A percentile compares a stretch with the other conserved stretches of the same genome.
Evolutionary conservation across 1,140 invertebrate genomes (phyloP).

Genomic region (Helicorthomorpha holstii): DNA sequence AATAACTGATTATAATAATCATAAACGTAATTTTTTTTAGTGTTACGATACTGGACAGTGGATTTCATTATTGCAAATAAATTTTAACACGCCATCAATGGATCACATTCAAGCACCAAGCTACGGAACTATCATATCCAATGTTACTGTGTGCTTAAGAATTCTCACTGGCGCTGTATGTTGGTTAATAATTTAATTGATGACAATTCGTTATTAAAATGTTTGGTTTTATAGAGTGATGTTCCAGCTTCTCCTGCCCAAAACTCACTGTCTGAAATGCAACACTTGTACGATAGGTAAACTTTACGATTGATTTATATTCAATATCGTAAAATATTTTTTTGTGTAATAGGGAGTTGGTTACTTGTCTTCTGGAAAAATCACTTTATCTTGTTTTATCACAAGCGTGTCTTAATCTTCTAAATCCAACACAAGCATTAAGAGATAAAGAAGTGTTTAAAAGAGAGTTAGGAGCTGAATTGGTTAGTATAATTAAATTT

Average conservation of each 20-base stretch:
- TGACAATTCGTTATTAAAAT: background rate
- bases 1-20: background rate
- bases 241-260: background rate
- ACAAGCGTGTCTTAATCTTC: background rate
- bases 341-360: background rate
- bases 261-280: background rate
- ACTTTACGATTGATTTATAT: background rate
- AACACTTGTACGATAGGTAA: background rate
- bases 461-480: background rate
- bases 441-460: background rate
- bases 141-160: constrained; percentile 20
- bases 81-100: constrained; percentile 22
- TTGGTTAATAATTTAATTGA: background rate
- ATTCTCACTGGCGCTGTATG: constrained; percentile 18
- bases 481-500: background rate
- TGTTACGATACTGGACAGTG: constrained; percentile 7
- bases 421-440: background rate
- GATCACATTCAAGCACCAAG: constrained; percentile 19
- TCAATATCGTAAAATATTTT: background rate
- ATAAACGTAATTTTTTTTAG: background rate
- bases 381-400: background rate
- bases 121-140: constrained; percentile 23
- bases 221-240: background rate
- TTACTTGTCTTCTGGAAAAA: background rate
- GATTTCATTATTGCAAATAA: constrained; percentile 18